Base-by-base conservation (phyloP, 2,888 invertebrate species). In the Eumerus sabulonum region DNA sequence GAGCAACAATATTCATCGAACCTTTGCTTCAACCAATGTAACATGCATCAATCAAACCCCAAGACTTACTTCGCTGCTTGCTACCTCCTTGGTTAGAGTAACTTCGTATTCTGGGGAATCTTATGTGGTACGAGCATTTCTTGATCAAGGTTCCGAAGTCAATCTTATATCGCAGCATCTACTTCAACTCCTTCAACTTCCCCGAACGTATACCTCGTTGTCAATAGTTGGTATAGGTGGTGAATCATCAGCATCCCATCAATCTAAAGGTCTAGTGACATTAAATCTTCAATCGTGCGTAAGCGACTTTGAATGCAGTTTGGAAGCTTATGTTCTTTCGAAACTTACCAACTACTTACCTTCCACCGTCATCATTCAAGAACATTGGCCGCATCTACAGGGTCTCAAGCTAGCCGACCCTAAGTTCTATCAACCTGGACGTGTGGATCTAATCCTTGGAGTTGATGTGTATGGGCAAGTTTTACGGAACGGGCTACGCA, bases 21-120 rank as follows among this genome's bases (percentile, higher is more conserved):
- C n/a, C n/a, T n/a, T n/a, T n/a, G n/a, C n/a, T n/a, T 36, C 36
- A 9, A 11, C 36, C 5, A 36, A 36, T 36, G 36, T 11, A 36
- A 11, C 36, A 36, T 11, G 11, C 36, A 36, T 36, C 36, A 9
- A 36, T 36, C 5, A 36, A 11, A 5, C 36, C 11, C 36, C 36
- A 36, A 11, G 11, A 36, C 5, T 5, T 36, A 11, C 36, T 9
- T 9, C 16, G 9, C 3, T n/a, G 9, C 4, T 44, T 35, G 40
- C 54, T 7, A 54, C 64, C 38, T 45, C 64, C 4, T 56, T 54
- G n/a, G 64, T 64, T 1, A 54, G 12, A 64, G 40, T 45, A 7
- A 11, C 13, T 17, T 62, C 50, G 0, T 12, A 5, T 19, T 2
- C 19, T 35, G 57, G 45, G 36, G 44, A 36, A 17, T 44, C 16